These are phyloP conservation scores for Coelogynopora nodosa DNA, from an alignment of 2,888 invertebrate species.

Conservation along the genomic window DNA sequence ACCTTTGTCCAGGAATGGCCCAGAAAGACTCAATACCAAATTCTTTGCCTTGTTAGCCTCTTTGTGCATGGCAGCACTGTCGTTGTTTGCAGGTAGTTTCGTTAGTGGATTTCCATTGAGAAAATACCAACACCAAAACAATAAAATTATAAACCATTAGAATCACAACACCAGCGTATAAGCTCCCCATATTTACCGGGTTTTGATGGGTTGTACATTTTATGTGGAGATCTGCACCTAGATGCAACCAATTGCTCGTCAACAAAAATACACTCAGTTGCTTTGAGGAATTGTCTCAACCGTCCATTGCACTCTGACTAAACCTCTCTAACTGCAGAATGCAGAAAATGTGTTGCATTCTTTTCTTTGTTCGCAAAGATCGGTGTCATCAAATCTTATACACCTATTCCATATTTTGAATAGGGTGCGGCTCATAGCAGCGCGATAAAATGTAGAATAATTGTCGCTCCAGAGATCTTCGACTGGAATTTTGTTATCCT, in stretches of 20 bases:
- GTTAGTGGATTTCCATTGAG: background rate
- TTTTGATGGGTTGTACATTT: conserved; percentile 22
- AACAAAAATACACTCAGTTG: conserved; percentile 13
- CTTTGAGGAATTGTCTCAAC: background rate
- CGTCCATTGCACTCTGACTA: background rate
- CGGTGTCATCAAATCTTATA: background rate
- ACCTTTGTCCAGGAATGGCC: conserved; percentile 13
- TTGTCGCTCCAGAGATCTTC: conserved; percentile 12
- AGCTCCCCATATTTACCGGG: conserved; percentile 32
- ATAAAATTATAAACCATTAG: too few species aligned
- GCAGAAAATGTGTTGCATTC: background rate
- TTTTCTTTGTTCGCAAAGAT: background rate
- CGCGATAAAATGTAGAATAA: background rate
- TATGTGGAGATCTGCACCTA: conserved; percentile 1
- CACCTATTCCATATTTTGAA: background rate
- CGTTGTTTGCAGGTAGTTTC: background rate
- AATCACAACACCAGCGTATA: conserved; percentile 17
- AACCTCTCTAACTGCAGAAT: background rate
- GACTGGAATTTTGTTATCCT: background rate
- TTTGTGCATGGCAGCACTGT: background rate
- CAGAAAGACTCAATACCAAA: conserved; percentile 25
- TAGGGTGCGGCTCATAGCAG: background rate
- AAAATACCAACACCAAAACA: too few species aligned
- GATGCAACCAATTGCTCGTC: conserved; percentile 28
- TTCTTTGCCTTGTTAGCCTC: conserved; percentile 5